Base-by-base conservation (phyloP, 2,113 vertebrate genomes). In the Pterophyllum scalare region DNA sequence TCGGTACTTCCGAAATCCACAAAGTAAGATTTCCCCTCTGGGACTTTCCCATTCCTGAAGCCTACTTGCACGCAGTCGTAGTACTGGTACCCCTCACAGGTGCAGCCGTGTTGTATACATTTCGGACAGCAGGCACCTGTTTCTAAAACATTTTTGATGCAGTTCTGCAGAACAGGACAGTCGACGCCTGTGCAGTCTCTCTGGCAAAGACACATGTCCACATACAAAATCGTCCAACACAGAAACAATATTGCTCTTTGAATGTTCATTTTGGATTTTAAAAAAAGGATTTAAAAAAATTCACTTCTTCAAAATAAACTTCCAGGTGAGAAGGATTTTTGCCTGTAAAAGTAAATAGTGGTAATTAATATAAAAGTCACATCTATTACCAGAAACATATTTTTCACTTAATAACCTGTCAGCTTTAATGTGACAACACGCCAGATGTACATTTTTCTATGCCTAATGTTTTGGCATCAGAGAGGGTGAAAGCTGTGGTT, bases 1-100 rank as follows among this genome's bases (percentile, higher is more conserved):
- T 99, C 97, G 0, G 98, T 99, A 92, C 98, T 99, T 88, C 98
- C 98, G 0, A 97, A 99, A 94, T 99, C 98, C 89, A 99, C 98
- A 3, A 98, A 97, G 94, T 99, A 99, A 38, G 97, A 98, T 85
- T 97, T 94, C 4, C 97, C 97, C 15, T 98, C 97, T 0, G 98
- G 98, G 33, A 99, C 98, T 49, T 97, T 98, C 88, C 98, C 98
- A 0, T 96, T 95, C 86, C 90, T 81, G 28, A 99, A 99, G 43
- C 98, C 98, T 1, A 95, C 96, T 2, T 95, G 96, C 88, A 97
- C 81, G 0, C 98, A 99, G 94, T 99, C 98, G 0, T 99, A 99
- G 92, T 97, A 98, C 94, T 99, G 98, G 93, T 99, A 99, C 11
- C 98, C 98, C 86, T 99, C 97, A 0, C 98, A 99, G 2, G 93